Evolutionary conservation across 2,888 invertebrate species (phyloP).

Genomic region (Antitype chi): DNA sequence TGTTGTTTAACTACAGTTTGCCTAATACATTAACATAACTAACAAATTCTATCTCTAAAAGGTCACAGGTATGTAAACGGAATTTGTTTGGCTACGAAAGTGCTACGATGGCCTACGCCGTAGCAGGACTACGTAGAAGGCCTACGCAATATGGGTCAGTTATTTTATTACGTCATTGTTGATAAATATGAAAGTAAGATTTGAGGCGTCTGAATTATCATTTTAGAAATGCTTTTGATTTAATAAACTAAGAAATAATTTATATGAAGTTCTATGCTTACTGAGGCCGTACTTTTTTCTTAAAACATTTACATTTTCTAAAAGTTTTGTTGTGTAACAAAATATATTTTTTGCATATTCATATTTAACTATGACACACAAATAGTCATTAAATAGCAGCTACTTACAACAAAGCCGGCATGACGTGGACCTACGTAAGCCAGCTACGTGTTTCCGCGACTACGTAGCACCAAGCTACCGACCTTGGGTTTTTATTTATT

Average conservation of each 20-base stretch:
- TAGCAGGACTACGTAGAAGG: constrained; percentile 67
- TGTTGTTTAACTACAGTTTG: neutral
- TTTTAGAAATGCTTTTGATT: neutral
- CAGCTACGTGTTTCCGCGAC: constrained; percentile 50
- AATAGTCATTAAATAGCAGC: constrained; percentile 36
- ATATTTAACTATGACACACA: constrained; percentile 43
- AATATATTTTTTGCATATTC: neutral
- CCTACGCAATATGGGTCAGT: constrained; percentile 7
- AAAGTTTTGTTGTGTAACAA: neutral
- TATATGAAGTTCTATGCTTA: neutral
- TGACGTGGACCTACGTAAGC: constrained; percentile 62
- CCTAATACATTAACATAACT: neutral
- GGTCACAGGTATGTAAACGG: neutral
- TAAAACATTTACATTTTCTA: too few species aligned
- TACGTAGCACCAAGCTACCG: constrained; percentile 54
- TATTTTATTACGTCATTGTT: neutral
- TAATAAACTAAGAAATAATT: neutral
- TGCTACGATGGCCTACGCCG: constrained; percentile 68
- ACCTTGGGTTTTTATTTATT: constrained; percentile 62
- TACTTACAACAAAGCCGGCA: constrained; percentile 53
- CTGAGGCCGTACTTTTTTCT: neutral
- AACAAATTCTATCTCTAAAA: constrained; percentile 1
- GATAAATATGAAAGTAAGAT: constrained; percentile 2
- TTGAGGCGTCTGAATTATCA: neutral
- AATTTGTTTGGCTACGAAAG: constrained; percentile 60